phyloP scores from a whole-genome alignment of 2,888 invertebrate genomes.

The Hypena proboscidalis region DNA sequence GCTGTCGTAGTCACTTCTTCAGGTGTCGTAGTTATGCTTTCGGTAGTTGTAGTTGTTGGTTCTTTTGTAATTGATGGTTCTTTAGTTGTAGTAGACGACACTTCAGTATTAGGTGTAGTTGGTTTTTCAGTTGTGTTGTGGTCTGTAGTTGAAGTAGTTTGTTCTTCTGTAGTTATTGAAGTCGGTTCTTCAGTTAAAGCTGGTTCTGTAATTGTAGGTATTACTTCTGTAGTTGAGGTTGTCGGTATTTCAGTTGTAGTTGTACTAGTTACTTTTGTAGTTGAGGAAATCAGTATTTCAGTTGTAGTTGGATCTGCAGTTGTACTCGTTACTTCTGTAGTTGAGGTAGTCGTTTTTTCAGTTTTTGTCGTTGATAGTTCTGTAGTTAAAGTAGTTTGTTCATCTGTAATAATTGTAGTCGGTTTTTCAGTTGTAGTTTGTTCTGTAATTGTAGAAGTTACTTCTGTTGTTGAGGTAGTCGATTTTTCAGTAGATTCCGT shows the following conservation, averaged over 20 bases:
- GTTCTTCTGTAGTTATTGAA: background rate
- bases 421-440: background rate
- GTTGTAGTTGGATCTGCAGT: slow-evolving; percentile 2
- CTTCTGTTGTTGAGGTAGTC: background rate
- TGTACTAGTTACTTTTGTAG: background rate
- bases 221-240: slow-evolving; percentile 9
- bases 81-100: slow-evolving; percentile 2
- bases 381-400: background rate
- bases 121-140: background rate
- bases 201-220: background rate
- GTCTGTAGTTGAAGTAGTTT: background rate
- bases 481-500: too few species aligned
- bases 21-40: background rate
- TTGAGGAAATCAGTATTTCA: background rate
- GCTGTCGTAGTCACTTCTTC: too few species aligned
- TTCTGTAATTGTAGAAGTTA: background rate
- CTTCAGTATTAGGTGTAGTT: too few species aligned
- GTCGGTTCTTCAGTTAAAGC: background rate
- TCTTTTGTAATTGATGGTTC: background rate
- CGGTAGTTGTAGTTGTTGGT: background rate
- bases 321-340: background rate
- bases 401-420: background rate
- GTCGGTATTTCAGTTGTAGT: background rate
- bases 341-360: slow-evolving; percentile 1
- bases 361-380: background rate